Evolutionary conservation across 2,797 vertebrate species (phyloP).

Genomic region (Percopsis omiscomaycus): DNA sequence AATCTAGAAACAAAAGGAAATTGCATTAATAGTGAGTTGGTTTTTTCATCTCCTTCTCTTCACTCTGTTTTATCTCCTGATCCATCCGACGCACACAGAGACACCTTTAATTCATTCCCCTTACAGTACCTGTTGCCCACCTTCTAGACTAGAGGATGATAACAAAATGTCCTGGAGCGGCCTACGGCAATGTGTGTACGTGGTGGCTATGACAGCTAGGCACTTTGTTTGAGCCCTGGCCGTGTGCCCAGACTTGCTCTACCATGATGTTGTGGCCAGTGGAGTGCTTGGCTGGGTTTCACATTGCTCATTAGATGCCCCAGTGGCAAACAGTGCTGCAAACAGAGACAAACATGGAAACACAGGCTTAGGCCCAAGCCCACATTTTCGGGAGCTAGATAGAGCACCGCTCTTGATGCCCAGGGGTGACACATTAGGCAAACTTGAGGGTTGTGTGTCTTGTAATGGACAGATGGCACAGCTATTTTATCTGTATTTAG

Average conservation of each 20-base stretch:
- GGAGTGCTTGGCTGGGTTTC: conserved; percentile 59
- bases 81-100: conserved; percentile 3
- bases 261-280: conserved; percentile 53
- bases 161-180: conserved; percentile 37
- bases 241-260: conserved; percentile 45
- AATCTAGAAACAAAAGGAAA: no score
- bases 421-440: neutral
- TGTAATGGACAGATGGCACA: no score
- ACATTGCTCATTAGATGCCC: conserved; percentile 62
- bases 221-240: conserved; percentile 53
- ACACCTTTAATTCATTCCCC: neutral
- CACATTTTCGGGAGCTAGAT: neutral
- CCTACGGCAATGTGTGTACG: conserved; percentile 26
- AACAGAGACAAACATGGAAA: conserved; percentile 41
- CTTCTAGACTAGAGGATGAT: conserved; percentile 18
- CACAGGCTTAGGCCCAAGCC: conserved; percentile 5
- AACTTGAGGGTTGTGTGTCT: neutral
- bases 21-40: no score
- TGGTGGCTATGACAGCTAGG: conserved; percentile 40
- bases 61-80: no score
- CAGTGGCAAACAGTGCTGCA: conserved; percentile 40
- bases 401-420: conserved; percentile 6
- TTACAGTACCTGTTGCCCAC: neutral
- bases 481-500: no score
- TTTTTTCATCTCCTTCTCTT: no score